Percentiles rank a stretch among this genome's conserved stretches.
phyloP scores from a whole-genome alignment of 1,140 invertebrate genomes.

The Aphidius ervi region DNA sequence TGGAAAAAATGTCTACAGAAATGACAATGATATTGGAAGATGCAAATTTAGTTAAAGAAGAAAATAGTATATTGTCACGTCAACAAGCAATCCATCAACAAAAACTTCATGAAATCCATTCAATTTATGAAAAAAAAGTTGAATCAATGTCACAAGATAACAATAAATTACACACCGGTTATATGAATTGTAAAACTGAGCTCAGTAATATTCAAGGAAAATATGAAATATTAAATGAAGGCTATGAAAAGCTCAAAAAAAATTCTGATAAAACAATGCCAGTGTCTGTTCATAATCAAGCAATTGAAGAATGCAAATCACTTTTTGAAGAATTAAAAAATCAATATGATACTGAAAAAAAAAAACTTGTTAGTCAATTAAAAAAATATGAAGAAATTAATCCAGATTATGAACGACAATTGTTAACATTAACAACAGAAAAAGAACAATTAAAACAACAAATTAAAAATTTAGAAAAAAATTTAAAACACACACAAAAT shows the following conservation, averaged over 20 bases:
- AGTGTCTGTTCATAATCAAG: slow-evolving; percentile 52
- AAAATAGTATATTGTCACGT: slow-evolving; percentile 56
- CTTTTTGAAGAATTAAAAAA: slow-evolving; percentile 61
- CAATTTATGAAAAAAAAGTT: slow-evolving; percentile 59
- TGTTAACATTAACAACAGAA: slow-evolving; percentile 45
- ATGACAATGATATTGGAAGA: slow-evolving; percentile 51
- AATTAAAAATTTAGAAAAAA: slow-evolving; percentile 48
- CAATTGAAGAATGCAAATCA: slow-evolving; percentile 61
- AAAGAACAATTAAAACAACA: slow-evolving; percentile 51
- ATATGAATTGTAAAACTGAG: slow-evolving; percentile 54
- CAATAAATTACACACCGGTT: slow-evolving; percentile 57
- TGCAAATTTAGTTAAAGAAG: slow-evolving; percentile 56
- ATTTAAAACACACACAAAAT: slow-evolving; percentile 49
- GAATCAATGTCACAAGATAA: slow-evolving; percentile 58
- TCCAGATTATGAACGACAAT: slow-evolving; percentile 45
- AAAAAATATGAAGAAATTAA: slow-evolving; percentile 46
- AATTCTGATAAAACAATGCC: slow-evolving; percentile 55
- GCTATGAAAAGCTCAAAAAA: slow-evolving; percentile 54
- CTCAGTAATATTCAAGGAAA: slow-evolving; percentile 56
- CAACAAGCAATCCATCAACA: slow-evolving; percentile 54
- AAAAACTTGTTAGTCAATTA: slow-evolving; percentile 45
- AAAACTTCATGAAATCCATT: slow-evolving; percentile 59
- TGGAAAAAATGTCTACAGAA: slow-evolving; percentile 41
- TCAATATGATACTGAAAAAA: slow-evolving; percentile 59
- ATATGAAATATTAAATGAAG: slow-evolving; percentile 51